Conservation (phyloP, 2,797 vertebrate species). For the Pseudopleuronectes americanus region DNA sequence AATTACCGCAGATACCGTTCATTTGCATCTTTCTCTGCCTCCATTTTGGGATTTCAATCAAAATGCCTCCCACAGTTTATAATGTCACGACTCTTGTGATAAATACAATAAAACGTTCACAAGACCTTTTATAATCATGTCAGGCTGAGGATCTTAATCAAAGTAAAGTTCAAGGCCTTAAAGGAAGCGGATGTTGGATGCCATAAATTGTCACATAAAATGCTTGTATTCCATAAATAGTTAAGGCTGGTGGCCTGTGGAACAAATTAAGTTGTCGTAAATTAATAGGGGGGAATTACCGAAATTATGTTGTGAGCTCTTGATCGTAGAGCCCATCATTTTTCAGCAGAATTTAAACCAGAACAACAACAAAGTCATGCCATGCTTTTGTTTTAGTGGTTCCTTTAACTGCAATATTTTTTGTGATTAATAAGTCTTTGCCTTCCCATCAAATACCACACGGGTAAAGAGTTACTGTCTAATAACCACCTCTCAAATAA, state of each 20-base stretch:
- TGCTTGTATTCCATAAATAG: slow-evolving; percentile 11
- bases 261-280: background rate
- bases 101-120: slow-evolving; percentile 80
- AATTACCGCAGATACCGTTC: slow-evolving; percentile 37
- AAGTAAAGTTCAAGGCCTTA: slow-evolving; percentile 81
- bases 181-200: slow-evolving; percentile 76
- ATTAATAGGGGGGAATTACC: background rate
- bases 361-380: background rate
- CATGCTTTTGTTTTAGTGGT: background rate
- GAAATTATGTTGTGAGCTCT: background rate
- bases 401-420: background rate
- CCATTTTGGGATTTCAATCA: slow-evolving; percentile 52
- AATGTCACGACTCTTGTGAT: slow-evolving; percentile 78
- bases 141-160: slow-evolving; percentile 82
- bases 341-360: background rate
- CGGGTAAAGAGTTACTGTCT: background rate
- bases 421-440: background rate
- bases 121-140: slow-evolving; percentile 72
- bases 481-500: slow-evolving; percentile 10
- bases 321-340: background rate
- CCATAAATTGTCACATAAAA: slow-evolving; percentile 45
- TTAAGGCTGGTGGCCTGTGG: background rate
- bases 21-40: slow-evolving; percentile 40
- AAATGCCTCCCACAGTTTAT: slow-evolving; percentile 75
- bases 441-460: background rate